Evolutionary conservation across 2,113 vertebrate species (phyloP), one percentile per base, ranked within the genome.

Genomic region (Jacana jacana): DNA sequence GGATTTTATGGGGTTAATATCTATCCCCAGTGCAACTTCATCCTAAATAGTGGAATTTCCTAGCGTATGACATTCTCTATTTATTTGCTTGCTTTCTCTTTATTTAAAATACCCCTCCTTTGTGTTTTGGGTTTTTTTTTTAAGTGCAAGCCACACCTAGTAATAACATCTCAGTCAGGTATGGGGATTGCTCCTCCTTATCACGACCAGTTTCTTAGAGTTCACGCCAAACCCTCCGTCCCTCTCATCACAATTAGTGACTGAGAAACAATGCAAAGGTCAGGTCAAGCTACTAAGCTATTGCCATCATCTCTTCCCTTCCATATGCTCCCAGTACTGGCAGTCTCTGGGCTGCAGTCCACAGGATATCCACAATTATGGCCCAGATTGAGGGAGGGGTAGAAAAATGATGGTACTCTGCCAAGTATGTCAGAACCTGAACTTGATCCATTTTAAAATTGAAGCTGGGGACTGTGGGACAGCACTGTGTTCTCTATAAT

Each of bases 281-380:
- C 91, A 95, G 92, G 95, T 96, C 95, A 97, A 92, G 86, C 90
- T 75, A 93, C 72, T 78, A 48, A 95, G 90, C 82, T 94, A 81
- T 33, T 96, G 88, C 95, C 95, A 97, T 94, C 88, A 84, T 95
- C 92, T 89, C 88, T 96, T 96, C 92, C 88, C 49, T 95, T 94
- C 95, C 23, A n/a, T 88, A 96, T 93, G 92, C 95, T 96, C 91
- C 92, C 83, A 94, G 90, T 77, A 94, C 93, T 96, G 96, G 88
- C 95, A 97, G 95, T 88, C 95, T 96, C 93, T 97, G 96, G 95
- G 96, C 96, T 97, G 96, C 90, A 81, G 90, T 92, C 96, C 96
- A 96, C 88, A 94, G 95, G 95, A 96, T 96, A 97, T 97, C 95
- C 95, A 96, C 92, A 96, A 95, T 93, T 97, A 93, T 81, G 95